phyloP scores from a whole-genome alignment of 1,140 invertebrate genomes.

The Sinella curviseta region DNA sequence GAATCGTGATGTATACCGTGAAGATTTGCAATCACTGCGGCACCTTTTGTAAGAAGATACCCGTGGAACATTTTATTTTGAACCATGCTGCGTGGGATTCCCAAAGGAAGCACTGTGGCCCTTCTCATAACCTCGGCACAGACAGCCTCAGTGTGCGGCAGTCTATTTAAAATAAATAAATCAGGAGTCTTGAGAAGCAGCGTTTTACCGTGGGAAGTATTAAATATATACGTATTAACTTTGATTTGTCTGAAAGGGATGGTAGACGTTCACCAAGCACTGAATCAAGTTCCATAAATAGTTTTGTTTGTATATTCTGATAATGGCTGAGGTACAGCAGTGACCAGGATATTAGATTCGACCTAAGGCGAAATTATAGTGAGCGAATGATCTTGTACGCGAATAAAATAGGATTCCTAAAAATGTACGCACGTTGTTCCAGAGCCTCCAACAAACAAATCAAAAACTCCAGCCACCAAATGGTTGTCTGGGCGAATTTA shows the following conservation, averaged over 20 bases:
- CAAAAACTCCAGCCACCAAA: neutral
- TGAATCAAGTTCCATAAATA: slow-evolving; percentile 60
- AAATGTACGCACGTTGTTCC: neutral
- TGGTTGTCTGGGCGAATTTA: neutral
- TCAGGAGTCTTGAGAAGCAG: neutral
- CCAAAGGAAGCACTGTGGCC: slow-evolving; percentile 57
- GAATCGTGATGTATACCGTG: slow-evolving; percentile 72
- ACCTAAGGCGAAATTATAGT: neutral
- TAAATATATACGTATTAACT: slow-evolving; percentile 46
- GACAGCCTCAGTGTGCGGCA: slow-evolving; percentile 59
- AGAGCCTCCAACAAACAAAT: neutral
- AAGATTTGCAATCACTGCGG: slow-evolving; percentile 78
- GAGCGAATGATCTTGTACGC: neutral
- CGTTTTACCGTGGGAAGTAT: neutral
- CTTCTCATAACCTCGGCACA: slow-evolving; percentile 58
- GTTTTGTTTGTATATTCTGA: neutral
- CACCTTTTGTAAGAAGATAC: slow-evolving; percentile 61
- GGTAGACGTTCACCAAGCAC: slow-evolving; percentile 57
- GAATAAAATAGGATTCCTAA: neutral
- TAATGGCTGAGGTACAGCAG: neutral
- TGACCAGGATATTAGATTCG: neutral
- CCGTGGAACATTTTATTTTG: slow-evolving; percentile 55
- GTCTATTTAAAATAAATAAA: slow-evolving; percentile 9
- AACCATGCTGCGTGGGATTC: slow-evolving; percentile 55
- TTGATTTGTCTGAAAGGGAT: slow-evolving; percentile 56